Percentiles rank a stretch among this genome's conserved stretches.
These are phyloP conservation scores for Drosophila antonietae DNA, from an alignment of 2,888 invertebrate genomes.

Conservation along the genomic window DNA sequence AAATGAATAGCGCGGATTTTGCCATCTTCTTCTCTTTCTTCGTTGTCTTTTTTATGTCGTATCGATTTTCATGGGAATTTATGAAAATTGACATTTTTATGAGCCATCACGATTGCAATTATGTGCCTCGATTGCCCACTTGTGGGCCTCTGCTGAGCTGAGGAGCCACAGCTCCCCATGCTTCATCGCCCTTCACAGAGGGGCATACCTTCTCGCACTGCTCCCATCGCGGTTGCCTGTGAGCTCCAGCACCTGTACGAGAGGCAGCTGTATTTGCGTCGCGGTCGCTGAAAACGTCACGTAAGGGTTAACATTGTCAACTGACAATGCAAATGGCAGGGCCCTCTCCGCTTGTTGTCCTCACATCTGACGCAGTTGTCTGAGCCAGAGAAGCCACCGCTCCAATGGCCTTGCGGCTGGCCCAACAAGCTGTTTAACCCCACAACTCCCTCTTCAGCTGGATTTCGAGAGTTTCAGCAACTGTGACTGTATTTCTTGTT, in stretches of 20 bases:
- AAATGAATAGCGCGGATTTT: conserved; percentile 37
- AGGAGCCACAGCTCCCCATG: background rate
- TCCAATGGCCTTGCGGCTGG: conserved; percentile 26
- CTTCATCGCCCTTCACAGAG: background rate
- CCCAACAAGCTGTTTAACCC: conserved; percentile 25
- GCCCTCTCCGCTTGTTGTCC: background rate
- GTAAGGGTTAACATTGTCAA: conserved; percentile 35
- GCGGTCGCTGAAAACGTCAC: conserved; percentile 43
- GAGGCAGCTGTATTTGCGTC: conserved; percentile 32
- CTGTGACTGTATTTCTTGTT: background rate
- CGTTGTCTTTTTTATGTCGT: conserved; percentile 8
- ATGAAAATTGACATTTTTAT: conserved; percentile 74
- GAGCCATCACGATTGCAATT: conserved; percentile 65
- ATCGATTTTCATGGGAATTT: conserved; percentile 57
- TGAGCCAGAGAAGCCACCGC: conserved; percentile 17
- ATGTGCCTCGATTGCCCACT: conserved; percentile 37
- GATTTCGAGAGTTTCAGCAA: background rate
- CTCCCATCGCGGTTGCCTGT: background rate
- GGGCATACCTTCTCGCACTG: no score
- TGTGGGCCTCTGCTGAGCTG: background rate
- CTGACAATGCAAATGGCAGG: conserved; percentile 24
- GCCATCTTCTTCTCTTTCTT: conserved; percentile 9
- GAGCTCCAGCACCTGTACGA: conserved; percentile 29
- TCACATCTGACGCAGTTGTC: conserved; percentile 22
- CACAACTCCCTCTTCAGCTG: background rate